Conservation (phyloP, 2,797 vertebrate genomes). For the Acanthurus leucopareius region DNA sequence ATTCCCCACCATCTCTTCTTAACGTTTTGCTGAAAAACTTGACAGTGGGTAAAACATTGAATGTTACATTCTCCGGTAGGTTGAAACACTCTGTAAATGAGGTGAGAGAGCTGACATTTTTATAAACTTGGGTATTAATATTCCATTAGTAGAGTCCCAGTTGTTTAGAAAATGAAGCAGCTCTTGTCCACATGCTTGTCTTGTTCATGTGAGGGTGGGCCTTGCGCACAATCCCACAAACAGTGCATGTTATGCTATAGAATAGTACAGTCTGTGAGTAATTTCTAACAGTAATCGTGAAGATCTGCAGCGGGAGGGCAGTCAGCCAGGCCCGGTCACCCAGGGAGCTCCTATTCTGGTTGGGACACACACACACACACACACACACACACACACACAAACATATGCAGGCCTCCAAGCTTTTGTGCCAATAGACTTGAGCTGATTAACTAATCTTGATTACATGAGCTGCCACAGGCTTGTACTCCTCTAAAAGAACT, state of each 20-base stretch:
- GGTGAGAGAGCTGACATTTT: conserved; percentile 36
- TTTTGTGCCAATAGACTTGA: conserved; percentile 71
- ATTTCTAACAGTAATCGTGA: conserved; percentile 83
- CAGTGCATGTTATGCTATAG: conserved; percentile 36
- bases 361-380: conserved; percentile 42
- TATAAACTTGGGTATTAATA: conserved; percentile 56
- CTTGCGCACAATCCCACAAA: conserved; percentile 46
- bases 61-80: conserved; percentile 14
- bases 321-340: conserved; percentile 66
- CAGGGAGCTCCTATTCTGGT: conserved; percentile 51
- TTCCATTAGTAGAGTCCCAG: conserved; percentile 60
- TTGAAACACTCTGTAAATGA: conserved; percentile 37
- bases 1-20: conserved; percentile 14
- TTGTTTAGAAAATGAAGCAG: conserved; percentile 65
- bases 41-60: conserved; percentile 28
- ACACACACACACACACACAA: conserved; percentile 43
- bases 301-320: conserved; percentile 65
- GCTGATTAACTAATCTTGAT: conserved; percentile 81
- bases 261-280: conserved; percentile 83
- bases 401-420: conserved; percentile 53
- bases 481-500: conserved; percentile 60
- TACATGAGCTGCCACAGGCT: conserved; percentile 68
- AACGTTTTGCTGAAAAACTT: conserved; percentile 13
- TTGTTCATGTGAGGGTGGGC: conserved; percentile 37
- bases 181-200: conserved; percentile 43